These are phyloP conservation scores for Zophobas morio DNA, from an alignment of 1,140 invertebrate species.

Conservation along the genomic window DNA sequence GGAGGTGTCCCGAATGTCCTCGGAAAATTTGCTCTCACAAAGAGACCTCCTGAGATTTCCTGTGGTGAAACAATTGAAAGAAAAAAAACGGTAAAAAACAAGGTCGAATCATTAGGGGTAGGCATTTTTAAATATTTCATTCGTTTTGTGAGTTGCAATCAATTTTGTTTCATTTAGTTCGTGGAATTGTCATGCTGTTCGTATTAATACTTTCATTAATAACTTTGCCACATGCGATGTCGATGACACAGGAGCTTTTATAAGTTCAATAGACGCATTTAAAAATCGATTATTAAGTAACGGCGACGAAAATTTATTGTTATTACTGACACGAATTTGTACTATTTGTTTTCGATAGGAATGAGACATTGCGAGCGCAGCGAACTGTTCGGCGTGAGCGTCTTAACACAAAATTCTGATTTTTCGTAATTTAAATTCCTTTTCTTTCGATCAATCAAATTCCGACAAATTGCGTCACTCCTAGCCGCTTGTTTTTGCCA, in stretches of 20 bases:
- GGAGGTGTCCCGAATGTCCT: no score
- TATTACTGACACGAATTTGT: no score
- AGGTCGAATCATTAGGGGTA: neutral
- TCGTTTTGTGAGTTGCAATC: neutral
- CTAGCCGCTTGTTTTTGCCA: neutral
- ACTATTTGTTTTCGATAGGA: no score
- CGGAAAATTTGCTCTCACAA: no score
- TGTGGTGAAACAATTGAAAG: no score
- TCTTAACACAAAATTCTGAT: no score
- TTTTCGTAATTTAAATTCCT: neutral
- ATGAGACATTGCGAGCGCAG: no score
- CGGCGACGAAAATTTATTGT: no score
- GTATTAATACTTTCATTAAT: conserved; percentile 2
- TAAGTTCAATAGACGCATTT: no score
- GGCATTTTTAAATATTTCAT: neutral
- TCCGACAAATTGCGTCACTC: neutral
- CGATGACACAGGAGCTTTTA: neutral
- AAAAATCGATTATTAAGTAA: no score
- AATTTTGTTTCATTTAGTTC: conserved; percentile 15
- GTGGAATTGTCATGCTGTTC: neutral
- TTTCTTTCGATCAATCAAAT: neutral
- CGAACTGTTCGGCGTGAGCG: no score
- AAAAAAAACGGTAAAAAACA: neutral
- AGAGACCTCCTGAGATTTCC: no score
- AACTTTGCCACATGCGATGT: conserved; percentile 18